A percentile compares a stretch with the other conserved stretches of the same genome.
These are phyloP conservation scores for Alentia gelatinosa DNA, from an alignment of 2,888 invertebrate genomes.

Conservation along the genomic window DNA sequence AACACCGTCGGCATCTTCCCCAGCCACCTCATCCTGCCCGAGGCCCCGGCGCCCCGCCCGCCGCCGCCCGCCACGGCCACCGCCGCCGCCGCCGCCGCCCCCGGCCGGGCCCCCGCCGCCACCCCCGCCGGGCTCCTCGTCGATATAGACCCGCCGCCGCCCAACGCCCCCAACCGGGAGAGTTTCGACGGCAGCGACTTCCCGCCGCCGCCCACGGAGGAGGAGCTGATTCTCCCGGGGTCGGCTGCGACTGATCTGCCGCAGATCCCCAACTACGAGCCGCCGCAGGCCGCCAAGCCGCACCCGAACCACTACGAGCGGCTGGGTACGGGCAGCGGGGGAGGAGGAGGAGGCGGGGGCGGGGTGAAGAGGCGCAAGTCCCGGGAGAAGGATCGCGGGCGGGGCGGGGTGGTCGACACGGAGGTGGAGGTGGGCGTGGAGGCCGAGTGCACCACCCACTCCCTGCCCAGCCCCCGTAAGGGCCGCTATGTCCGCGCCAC, in stretches of 20 bases:
- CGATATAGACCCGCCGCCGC: background rate
- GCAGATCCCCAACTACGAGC: slow-evolving; percentile 6
- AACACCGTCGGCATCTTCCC: slow-evolving; percentile 64
- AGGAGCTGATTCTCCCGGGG: background rate
- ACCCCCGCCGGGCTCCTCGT: background rate
- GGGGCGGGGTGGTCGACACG: background rate
- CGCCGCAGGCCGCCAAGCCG: background rate
- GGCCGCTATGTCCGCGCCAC: background rate
- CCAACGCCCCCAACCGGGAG: too few species aligned
- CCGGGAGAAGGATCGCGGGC: background rate
- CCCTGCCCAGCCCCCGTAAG: slow-evolving; percentile 43
- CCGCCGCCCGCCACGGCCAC: background rate
- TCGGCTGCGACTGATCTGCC: background rate
- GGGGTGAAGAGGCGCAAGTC: slow-evolving; percentile 10
- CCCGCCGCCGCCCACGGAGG: slow-evolving; percentile 23
- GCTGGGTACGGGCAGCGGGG: background rate
- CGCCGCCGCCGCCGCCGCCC: background rate
- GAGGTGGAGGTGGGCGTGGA: slow-evolving; percentile 8
- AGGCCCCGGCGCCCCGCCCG: background rate
- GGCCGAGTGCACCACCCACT: background rate
- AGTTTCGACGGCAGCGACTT: slow-evolving; percentile 8
- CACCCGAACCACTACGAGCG: background rate
- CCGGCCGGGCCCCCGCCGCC: background rate
- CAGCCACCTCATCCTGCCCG: slow-evolving; percentile 56
- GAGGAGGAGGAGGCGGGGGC: background rate